Conservation (phyloP, 2,113 vertebrate species). For the Engystomops pustulosus region DNA sequence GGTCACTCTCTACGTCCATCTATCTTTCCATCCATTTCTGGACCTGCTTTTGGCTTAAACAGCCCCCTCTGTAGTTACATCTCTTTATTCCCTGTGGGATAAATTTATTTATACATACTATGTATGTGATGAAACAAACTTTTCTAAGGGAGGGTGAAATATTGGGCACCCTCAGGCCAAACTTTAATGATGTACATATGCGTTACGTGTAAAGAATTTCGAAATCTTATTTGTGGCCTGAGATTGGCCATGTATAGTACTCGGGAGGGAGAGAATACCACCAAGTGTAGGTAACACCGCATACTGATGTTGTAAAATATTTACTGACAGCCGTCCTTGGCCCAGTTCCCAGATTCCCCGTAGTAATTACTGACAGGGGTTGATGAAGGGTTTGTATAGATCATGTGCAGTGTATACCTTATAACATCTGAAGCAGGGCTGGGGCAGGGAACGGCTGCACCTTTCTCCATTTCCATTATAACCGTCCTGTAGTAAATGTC, state of each 20-base stretch:
- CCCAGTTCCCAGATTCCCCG: neutral
- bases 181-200: neutral
- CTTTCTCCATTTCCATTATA: neutral
- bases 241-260: neutral
- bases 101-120: too few species aligned
- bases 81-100: too few species aligned
- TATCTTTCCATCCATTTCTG: too few species aligned
- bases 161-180: neutral
- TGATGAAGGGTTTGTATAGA: constrained; percentile 2
- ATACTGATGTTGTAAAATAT: constrained; percentile 23
- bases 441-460: neutral
- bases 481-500: neutral
- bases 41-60: too few species aligned
- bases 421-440: neutral
- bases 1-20: too few species aligned
- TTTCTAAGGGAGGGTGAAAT: neutral
- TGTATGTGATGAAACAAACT: too few species aligned
- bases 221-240: neutral
- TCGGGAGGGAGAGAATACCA: neutral
- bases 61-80: too few species aligned
- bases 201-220: neutral
- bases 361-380: neutral
- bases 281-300: neutral
- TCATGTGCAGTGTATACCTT: neutral
- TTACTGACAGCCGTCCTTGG: constrained; percentile 9